Base-by-base conservation (phyloP, 35 echinoderm and acorn worm genomes). In the Patiria miniata region DNA sequence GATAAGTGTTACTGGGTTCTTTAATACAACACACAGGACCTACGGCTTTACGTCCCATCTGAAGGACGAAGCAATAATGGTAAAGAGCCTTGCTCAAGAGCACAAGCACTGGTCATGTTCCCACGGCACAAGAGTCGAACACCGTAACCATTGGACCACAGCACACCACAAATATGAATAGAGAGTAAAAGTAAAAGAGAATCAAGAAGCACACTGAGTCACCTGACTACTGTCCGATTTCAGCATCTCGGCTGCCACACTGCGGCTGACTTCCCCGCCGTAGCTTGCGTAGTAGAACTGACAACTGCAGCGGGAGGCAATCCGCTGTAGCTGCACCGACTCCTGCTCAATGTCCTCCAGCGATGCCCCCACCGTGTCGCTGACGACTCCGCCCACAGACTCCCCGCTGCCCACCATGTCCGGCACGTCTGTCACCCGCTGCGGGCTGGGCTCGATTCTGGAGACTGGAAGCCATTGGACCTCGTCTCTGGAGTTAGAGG, bases 401-500 rank as follows among this genome's bases (percentile, higher is more conserved):
- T 99, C 92, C 16, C 96, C 96, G 30, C 96, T 99, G 34, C 96
- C 96, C 39, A 99, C 96, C 77, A 99, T 91, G 65, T 87, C 96
- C 5, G 96, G 89, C 52, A 94, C 80, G 68, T 97, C 95, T 28
- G 87, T 93, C 39, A 82, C 79, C 26, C 77, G 61, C 23, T 86
- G 77, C 23, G 73, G 77, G 61, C 65, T 79, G 59, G 83, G 83
- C 80, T 95, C 96, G 16, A 99, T 99, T 77, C 87, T 91, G 77
- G 92, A 95, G 21, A 87, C 51, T 0, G 92, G 89, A 0, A 99
- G 82, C 96, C 96, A 99, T 15, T 89, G 69, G 50, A 99, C 89
- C 7, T 90, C 57, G 7, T 94, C 94, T 77, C 88, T 73, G 23
- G 77, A 29, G 53, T 61, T 83, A 36, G 40, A 58, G 47, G 94